Base-by-base conservation (phyloP, 2,113 vertebrate species). In the Procavia capensis region DNA sequence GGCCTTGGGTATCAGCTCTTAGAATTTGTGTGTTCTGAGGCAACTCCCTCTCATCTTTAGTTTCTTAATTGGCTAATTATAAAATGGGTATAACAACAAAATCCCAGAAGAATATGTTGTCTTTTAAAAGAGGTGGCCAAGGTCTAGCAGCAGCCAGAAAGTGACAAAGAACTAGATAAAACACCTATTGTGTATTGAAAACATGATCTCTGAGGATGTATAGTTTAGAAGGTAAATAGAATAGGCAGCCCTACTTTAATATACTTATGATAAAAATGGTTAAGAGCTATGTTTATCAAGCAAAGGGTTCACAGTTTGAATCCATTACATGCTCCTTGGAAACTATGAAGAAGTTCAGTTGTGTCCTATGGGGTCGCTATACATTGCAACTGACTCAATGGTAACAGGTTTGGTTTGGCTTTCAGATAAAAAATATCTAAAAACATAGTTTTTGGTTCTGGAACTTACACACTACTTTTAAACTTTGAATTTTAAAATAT, bases 151-250 rank as follows among this genome's bases (percentile, higher is more conserved):
- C 17, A 63, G 10, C 34, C 6, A 61, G 34, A 13, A 61, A 66
- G 8, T 2, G 6, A 9, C 7, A 66, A 54, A 68, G 20, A 74
- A 50, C 34, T 9, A 70, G 6, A 70, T 5, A 92, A 66, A 85
- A 79, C 27, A 66, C 10, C 70, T 59, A 43, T 22, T 10, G 57
- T 74, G 74, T 66, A 80, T 47, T 88, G 31, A 85, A 92, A 85
- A 34, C 3, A 85, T 74, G 45, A 11, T 41, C 80, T 54, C 19
- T 92, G 64, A 74, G 45, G 25, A 39, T 22, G 8, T 4, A 7
- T 50, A 50, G 41, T n/a, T 90, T 81, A 61, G 54, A 17, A 91
- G 36, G 39, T 79, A 92, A 92, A 66, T 78, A 72, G 70, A 94
- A 61, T 27, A 39, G 9, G 31, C 29, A 85, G 50, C 13, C 70